Evolutionary conservation across 2,888 invertebrate genomes (phyloP).

Genomic region (Nemapogon koenigi): DNA sequence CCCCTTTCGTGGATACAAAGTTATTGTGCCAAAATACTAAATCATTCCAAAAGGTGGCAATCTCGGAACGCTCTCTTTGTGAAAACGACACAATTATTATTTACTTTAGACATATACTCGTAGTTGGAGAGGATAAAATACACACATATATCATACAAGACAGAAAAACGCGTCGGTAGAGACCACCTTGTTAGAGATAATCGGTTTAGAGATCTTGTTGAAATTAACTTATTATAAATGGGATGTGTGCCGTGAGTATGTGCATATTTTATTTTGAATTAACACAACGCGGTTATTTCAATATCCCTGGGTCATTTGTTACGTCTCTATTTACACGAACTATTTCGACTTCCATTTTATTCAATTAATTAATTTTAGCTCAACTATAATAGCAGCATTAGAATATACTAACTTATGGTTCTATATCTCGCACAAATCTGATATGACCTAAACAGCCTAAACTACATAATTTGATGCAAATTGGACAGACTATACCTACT

Average conservation of each 20-base stretch:
- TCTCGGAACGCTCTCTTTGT: slow-evolving; percentile 20
- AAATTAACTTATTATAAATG: slow-evolving; percentile 36
- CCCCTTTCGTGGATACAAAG: slow-evolving; percentile 11
- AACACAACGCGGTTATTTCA: too few relatives aligned
- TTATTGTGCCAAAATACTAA: slow-evolving; percentile 8
- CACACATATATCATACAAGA: slow-evolving; percentile 8
- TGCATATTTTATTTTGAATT: too few relatives aligned
- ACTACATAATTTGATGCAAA: too few relatives aligned
- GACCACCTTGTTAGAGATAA: slow-evolving; percentile 58
- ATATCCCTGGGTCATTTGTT: too few relatives aligned
- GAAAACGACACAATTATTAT: slow-evolving; percentile 4
- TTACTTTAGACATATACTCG: slow-evolving; percentile 1
- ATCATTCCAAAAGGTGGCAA: slow-evolving; percentile 29
- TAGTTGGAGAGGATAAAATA: slow-evolving; percentile 7
- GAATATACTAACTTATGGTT: too few relatives aligned
- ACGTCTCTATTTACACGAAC: too few relatives aligned
- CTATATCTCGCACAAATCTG: too few relatives aligned
- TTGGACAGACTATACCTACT: too few relatives aligned
- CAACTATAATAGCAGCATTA: too few relatives aligned
- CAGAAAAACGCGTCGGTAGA: slow-evolving; percentile 19
- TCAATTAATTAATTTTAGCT: too few relatives aligned
- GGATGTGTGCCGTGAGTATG: slow-evolving; percentile 3
- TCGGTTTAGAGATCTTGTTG: slow-evolving; percentile 49
- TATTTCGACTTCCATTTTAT: too few relatives aligned
- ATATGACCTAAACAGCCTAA: too few relatives aligned